Evolutionary conservation across 1,140 invertebrate genomes (phyloP).

Genomic region (Neodiprion lecontei): DNA sequence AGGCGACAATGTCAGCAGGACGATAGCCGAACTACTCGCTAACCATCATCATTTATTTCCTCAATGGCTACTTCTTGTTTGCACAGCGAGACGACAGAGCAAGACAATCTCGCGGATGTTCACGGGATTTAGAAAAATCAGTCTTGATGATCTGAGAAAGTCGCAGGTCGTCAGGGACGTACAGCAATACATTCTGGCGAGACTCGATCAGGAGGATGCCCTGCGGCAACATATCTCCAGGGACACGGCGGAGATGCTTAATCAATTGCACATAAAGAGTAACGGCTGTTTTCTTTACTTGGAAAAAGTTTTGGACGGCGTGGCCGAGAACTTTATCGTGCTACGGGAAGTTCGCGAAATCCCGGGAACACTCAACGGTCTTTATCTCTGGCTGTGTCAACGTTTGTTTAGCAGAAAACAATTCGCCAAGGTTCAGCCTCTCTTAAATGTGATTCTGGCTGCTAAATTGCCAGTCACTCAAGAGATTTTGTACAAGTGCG

Average conservation of each 20-base stretch:
- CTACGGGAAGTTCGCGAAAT: constrained; percentile 87
- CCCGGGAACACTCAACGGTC: constrained; percentile 91
- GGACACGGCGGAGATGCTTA: constrained; percentile 92
- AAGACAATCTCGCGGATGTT: constrained; percentile 90
- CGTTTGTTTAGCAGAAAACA: constrained; percentile 88
- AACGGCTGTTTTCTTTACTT: constrained; percentile 95
- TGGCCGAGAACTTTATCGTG: constrained; percentile 91
- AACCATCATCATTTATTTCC: constrained; percentile 93
- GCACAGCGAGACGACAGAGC: constrained; percentile 86
- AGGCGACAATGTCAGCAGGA: constrained; percentile 68
- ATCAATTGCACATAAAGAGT: constrained; percentile 95
- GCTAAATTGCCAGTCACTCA: constrained; percentile 84
- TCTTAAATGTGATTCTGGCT: constrained; percentile 88
- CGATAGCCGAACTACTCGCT: constrained; percentile 85
- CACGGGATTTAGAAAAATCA: constrained; percentile 92
- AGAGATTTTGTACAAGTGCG: constrained; percentile 80
- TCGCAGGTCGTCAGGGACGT: constrained; percentile 90
- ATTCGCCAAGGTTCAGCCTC: constrained; percentile 84
- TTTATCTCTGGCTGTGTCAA: constrained; percentile 95
- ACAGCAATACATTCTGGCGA: constrained; percentile 91
- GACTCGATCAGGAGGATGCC: constrained; percentile 84
- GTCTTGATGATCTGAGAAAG: constrained; percentile 88
- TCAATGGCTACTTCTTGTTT: constrained; percentile 90
- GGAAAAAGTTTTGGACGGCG: constrained; percentile 91
- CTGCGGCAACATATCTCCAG: constrained; percentile 79